A percentile compares a stretch with the other conserved stretches of the same genome.
These are phyloP conservation scores for Crenuchus spilurus DNA, from an alignment of 2,797 vertebrate genomes.

Conservation along the genomic window DNA sequence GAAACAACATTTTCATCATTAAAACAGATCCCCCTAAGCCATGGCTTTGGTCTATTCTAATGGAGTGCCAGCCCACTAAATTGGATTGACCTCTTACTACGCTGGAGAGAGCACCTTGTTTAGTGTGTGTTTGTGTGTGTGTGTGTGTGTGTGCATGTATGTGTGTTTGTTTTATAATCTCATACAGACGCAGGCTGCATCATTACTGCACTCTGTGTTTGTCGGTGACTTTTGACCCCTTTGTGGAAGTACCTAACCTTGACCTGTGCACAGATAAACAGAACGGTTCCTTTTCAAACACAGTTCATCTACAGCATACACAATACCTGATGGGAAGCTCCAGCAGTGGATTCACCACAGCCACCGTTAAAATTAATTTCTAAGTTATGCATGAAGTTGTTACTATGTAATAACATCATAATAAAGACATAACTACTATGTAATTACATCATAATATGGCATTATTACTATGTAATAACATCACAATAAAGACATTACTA, in stretches of 20 bases:
- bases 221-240: constrained; percentile 9
- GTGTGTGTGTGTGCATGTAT: constrained; percentile 66
- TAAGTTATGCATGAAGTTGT: background rate
- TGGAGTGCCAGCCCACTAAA: constrained; percentile 90
- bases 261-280: background rate
- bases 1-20: constrained; percentile 86
- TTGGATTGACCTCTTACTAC: constrained; percentile 90
- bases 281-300: background rate
- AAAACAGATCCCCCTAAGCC: constrained; percentile 86
- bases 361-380: background rate
- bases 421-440: too few species aligned
- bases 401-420: background rate
- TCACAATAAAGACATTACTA: too few species aligned
- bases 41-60: constrained; percentile 95
- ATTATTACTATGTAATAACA: background rate
- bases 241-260: constrained; percentile 4
- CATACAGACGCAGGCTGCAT: constrained; percentile 38
- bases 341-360: background rate
- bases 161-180: constrained; percentile 60
- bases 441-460: too few species aligned
- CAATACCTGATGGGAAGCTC: background rate
- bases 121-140: constrained; percentile 81
- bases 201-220: constrained; percentile 29
- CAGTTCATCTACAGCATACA: background rate
- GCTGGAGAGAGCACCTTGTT: constrained; percentile 90